phyloP scores from a whole-genome alignment of 2,888 invertebrate genomes.

The Parelbella ahira region DNA sequence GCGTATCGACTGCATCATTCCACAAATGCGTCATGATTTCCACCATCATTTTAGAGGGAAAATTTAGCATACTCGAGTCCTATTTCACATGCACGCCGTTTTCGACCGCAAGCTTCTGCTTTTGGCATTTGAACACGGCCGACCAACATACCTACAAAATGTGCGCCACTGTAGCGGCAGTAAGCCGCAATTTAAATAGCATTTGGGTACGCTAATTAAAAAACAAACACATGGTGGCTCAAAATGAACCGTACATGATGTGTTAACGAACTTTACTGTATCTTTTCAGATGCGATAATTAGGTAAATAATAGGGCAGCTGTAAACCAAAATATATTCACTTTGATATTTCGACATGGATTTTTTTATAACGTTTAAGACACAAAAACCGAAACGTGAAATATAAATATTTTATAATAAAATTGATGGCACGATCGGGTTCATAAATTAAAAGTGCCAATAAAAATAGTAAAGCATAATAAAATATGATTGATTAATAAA shows the following conservation, averaged over 20 bases:
- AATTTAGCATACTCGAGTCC: slow-evolving; percentile 43
- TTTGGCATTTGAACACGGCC: slow-evolving; percentile 61
- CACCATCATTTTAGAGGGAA: slow-evolving; percentile 46
- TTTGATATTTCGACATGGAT: too few relatives aligned
- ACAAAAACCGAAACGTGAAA: too few relatives aligned
- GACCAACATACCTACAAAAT: slow-evolving; percentile 46
- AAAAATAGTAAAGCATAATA: too few relatives aligned
- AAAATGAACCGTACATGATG: too few relatives aligned
- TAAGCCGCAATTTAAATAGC: slow-evolving; percentile 67
- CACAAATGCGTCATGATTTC: slow-evolving; percentile 50
- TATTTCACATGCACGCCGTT: slow-evolving; percentile 44
- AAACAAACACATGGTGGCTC: slow-evolving; percentile 28
- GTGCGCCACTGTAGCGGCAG: slow-evolving; percentile 46
- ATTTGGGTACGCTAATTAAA: slow-evolving; percentile 65
- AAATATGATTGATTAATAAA: slow-evolving; percentile 27
- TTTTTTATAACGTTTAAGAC: too few relatives aligned
- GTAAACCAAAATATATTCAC: too few relatives aligned
- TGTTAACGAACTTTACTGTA: too few relatives aligned
- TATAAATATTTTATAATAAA: too few relatives aligned
- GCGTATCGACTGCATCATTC: slow-evolving; percentile 37
- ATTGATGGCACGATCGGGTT: too few relatives aligned
- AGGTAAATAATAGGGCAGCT: too few relatives aligned
- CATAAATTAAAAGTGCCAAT: too few relatives aligned
- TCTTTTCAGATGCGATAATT: too few relatives aligned
- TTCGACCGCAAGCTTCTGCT: slow-evolving; percentile 60